These are phyloP conservation scores for Pagrus major DNA, from an alignment of 2,113 vertebrate species.

Conservation along the genomic window DNA sequence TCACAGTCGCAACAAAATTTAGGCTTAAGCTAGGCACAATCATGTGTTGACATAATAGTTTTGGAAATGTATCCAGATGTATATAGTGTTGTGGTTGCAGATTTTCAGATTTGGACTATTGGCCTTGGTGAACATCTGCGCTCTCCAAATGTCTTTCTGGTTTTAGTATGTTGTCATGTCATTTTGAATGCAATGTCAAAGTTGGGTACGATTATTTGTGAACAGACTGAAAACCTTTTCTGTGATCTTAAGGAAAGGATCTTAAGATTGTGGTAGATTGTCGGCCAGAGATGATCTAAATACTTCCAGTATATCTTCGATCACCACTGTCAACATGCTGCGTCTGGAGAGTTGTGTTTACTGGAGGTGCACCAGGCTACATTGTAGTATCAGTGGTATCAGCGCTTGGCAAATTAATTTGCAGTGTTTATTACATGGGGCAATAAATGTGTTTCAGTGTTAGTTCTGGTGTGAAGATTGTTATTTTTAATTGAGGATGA, in stretches of 20 bases:
- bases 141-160: no score
- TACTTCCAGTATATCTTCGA: background rate
- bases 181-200: no score
- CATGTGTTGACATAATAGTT: no score
- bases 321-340: background rate
- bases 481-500: background rate
- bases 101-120: no score
- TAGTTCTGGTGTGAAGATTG: background rate
- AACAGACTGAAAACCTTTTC: background rate
- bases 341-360: background rate
- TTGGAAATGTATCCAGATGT: no score
- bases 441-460: background rate
- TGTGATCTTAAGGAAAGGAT: background rate
- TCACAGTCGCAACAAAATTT: no score
- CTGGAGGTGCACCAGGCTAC: background rate
- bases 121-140: no score
- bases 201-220: no score
- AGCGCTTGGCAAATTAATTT: background rate
- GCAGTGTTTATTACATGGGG: background rate
- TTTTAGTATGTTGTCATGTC: no score
- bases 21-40: no score
- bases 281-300: background rate
- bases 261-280: background rate
- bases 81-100: no score
- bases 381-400: background rate